Percentiles rank a stretch among this genome's conserved stretches.
These are phyloP conservation scores for Polyodon spathula DNA, from an alignment of 2,113 vertebrate species.

Conservation along the genomic window DNA sequence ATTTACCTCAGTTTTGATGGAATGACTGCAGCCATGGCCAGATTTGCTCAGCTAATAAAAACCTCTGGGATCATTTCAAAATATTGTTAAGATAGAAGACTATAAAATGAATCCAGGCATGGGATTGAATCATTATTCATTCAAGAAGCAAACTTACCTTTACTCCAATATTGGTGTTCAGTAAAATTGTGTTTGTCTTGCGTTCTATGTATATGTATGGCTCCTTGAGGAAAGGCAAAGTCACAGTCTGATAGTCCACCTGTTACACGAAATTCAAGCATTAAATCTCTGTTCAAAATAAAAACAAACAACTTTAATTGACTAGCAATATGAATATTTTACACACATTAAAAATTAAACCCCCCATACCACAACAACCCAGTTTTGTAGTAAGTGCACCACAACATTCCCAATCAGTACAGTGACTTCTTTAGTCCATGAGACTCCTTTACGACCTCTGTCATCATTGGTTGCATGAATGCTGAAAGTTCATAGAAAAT, in stretches of 20 bases:
- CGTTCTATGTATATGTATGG: slow-evolving; percentile 67
- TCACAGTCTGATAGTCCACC: slow-evolving; percentile 59
- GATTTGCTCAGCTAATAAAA: too few relatives aligned
- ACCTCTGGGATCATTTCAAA: too few relatives aligned
- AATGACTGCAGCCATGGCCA: too few relatives aligned
- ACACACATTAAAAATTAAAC: too few relatives aligned
- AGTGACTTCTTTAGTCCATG: slow-evolving; percentile 78
- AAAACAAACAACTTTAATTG: too few relatives aligned
- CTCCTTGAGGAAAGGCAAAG: slow-evolving; percentile 70
- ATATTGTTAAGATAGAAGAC: too few relatives aligned
- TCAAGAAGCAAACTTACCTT: slow-evolving; percentile 63
- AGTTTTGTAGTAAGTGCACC: slow-evolving; percentile 66
- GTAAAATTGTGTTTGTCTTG: slow-evolving; percentile 63
- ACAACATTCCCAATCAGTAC: slow-evolving; percentile 55
- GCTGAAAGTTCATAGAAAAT: slow-evolving; percentile 40
- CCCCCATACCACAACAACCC: slow-evolving; percentile 66
- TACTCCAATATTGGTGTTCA: slow-evolving; percentile 72
- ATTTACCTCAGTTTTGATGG: too few relatives aligned
- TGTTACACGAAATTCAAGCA: slow-evolving; percentile 38
- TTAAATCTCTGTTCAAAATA: too few relatives aligned
- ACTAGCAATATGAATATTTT: too few relatives aligned
- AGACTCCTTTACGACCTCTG: slow-evolving; percentile 67
- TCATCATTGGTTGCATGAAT: slow-evolving; percentile 72
- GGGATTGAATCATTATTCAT: background rate
- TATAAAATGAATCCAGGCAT: background rate